Base-by-base conservation (phyloP, 2,797 vertebrate genomes). In the Prunella strophiata region DNA sequence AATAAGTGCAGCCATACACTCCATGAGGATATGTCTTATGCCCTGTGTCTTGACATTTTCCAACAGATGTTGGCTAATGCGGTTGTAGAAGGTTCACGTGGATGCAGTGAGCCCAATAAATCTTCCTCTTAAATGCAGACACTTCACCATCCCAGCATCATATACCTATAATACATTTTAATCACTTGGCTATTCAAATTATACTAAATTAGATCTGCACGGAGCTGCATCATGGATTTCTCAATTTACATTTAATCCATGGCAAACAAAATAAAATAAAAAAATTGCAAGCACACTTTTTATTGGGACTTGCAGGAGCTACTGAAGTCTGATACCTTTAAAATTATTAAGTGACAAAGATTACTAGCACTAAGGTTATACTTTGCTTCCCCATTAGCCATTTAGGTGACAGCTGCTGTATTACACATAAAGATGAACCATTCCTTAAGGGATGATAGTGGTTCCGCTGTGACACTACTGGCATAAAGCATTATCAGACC, bases 391-490 rank as follows among this genome's bases (percentile, higher is more conserved):
- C 98, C 97, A 98, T 98, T 98, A 98, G 98, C 98, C 97, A 96
- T 98, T 98, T 98, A 98, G 98, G 98, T 98, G 98, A 98, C 99
- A 99, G 98, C 98, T 99, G 98, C 98, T 99, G 98, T 97, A 98
- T 98, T 98, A 98, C 98, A 98, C 98, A 98, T 98, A 99, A 98
- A 99, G 98, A 98, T 98, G 98, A 98, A 98, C 98, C 98, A 98
- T 98, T 98, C 98, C 98, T 99, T 98, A 97, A 98, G 98, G 98
- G 98, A 98, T 98, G 98, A 97, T 97, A 97, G 98, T 96, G 96
- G 97, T 97, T 98, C 98, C 96, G 65, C 97, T 97, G 98, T 98
- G 98, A 97, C 98, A 97, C 97, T 95, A 96, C 97, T 98, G 98
- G 98, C 98, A 98, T 98, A 98, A 97, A 98, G 98, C 98, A 97